Evolutionary conservation across 2,797 vertebrate genomes (phyloP).

Genomic region (Triplophysa yarkandensis): DNA sequence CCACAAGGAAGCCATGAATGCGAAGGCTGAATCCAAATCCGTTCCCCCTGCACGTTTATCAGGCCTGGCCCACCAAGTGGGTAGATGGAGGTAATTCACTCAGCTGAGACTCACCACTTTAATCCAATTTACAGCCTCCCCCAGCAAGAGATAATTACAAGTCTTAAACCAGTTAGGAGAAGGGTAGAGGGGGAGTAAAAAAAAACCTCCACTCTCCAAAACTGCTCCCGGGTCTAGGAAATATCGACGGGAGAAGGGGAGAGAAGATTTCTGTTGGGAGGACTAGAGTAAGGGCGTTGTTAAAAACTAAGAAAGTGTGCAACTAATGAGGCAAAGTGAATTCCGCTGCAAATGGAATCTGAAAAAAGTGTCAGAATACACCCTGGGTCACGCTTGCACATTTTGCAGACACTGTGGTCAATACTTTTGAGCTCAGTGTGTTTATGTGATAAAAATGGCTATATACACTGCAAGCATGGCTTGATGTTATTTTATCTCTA

Average conservation of each 20-base stretch:
- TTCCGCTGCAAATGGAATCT: slow-evolving; percentile 70
- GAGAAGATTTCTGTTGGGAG: slow-evolving; percentile 70
- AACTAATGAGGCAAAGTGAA: slow-evolving; percentile 81
- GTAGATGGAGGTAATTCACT: slow-evolving; percentile 86
- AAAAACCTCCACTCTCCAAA: slow-evolving; percentile 77
- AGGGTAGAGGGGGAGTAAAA: slow-evolving; percentile 59
- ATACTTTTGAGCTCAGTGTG: background rate
- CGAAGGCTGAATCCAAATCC: slow-evolving; percentile 91
- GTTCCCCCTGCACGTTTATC: slow-evolving; percentile 90
- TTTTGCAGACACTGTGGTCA: slow-evolving; percentile 29
- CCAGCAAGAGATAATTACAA: slow-evolving; percentile 94
- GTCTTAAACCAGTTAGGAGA: slow-evolving; percentile 85
- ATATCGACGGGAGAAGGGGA: slow-evolving; percentile 68
- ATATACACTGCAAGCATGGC: background rate
- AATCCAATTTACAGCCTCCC: slow-evolving; percentile 97
- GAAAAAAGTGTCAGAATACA: slow-evolving; percentile 68
- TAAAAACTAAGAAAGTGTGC: slow-evolving; percentile 79
- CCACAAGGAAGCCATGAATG: slow-evolving; percentile 90
- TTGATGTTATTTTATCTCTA: slow-evolving; percentile 18
- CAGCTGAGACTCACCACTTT: slow-evolving; percentile 92
- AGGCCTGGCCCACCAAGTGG: slow-evolving; percentile 92
- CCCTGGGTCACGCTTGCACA: slow-evolving; percentile 66
- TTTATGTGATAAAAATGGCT: slow-evolving; percentile 28
- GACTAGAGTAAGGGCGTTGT: slow-evolving; percentile 78
- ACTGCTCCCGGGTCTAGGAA: slow-evolving; percentile 75